phyloP scores from a whole-genome alignment of 2,113 vertebrate genomes.

The Bujurquina vittata region DNA sequence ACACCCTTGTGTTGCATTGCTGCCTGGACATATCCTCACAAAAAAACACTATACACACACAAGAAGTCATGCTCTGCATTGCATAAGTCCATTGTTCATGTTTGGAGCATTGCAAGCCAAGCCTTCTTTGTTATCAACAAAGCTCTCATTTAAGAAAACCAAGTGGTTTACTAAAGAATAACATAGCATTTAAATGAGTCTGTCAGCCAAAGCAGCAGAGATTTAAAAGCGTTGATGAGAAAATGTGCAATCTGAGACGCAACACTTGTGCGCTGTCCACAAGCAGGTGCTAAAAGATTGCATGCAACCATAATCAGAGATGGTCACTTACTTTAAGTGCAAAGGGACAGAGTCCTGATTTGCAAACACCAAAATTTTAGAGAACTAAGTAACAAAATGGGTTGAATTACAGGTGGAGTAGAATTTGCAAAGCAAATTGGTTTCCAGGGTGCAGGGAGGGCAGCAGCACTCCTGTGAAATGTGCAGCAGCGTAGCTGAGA shows the following conservation, averaged over 20 bases:
- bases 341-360: conserved; percentile 3
- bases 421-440: conserved; percentile 72
- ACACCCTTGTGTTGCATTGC: conserved; percentile 24
- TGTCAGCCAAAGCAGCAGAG: conserved; percentile 28
- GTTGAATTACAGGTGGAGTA: conserved; percentile 32
- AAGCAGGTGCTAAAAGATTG: conserved; percentile 20
- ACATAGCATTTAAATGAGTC: conserved; percentile 42
- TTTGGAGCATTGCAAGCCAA: background rate
- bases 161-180: conserved; percentile 23
- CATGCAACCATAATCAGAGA: conserved; percentile 4
- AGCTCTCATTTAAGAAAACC: conserved; percentile 32
- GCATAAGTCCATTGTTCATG: conserved; percentile 13
- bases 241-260: conserved; percentile 39
- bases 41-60: background rate
- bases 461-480: conserved; percentile 27
- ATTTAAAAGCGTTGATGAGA: conserved; percentile 38
- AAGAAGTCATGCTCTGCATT: conserved; percentile 13
- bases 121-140: conserved; percentile 9
- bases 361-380: background rate
- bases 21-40: conserved; percentile 38
- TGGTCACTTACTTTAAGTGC: conserved; percentile 1
- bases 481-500: conserved; percentile 25
- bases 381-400: conserved; percentile 24
- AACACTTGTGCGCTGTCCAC: conserved; percentile 41
- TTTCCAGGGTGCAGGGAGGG: conserved; percentile 41